phyloP scores from a whole-genome alignment of 1,140 invertebrate species.

The Megalonaias nervosa region DNA sequence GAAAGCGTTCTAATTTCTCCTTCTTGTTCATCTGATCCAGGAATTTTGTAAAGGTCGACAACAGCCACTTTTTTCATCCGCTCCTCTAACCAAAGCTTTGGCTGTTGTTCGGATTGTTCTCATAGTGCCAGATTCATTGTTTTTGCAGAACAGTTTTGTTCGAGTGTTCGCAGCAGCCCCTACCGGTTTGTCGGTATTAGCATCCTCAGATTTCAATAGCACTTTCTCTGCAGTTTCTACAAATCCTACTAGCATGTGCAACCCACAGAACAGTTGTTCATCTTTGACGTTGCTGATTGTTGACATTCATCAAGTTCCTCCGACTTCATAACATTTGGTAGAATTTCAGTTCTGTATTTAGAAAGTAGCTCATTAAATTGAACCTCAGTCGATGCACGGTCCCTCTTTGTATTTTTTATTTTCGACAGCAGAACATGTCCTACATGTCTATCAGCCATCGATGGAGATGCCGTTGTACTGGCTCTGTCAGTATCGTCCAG shows the following conservation, averaged over 20 bases:
- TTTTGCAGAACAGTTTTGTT: not conserved
- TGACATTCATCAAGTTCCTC: not conserved
- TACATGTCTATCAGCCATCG: not conserved
- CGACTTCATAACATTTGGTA: not conserved
- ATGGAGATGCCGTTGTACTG: not conserved
- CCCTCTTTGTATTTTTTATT: slow-evolving; percentile 16
- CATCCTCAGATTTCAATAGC: not conserved
- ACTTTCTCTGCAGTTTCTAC: slow-evolving; percentile 1
- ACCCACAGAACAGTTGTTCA: slow-evolving; percentile 7
- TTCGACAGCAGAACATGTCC: not conserved
- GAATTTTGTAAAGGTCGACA: not conserved
- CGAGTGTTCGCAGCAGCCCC: not conserved
- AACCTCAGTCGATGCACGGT: slow-evolving; percentile 9
- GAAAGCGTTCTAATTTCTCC: not conserved
- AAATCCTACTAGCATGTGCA: not conserved
- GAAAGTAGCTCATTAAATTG: slow-evolving; percentile 9
- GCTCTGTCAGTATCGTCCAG: not conserved
- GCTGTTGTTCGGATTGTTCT: not conserved
- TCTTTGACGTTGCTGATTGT: not conserved
- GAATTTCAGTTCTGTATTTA: slow-evolving; percentile 5
- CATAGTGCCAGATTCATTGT: not conserved
- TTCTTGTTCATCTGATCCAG: not conserved
- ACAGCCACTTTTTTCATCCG: slow-evolving; percentile 8
- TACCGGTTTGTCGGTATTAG: not conserved
- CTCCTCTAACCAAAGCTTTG: slow-evolving; percentile 3